Conservation (phyloP, 2,797 vertebrate species). For the Anguilla megastoma region DNA sequence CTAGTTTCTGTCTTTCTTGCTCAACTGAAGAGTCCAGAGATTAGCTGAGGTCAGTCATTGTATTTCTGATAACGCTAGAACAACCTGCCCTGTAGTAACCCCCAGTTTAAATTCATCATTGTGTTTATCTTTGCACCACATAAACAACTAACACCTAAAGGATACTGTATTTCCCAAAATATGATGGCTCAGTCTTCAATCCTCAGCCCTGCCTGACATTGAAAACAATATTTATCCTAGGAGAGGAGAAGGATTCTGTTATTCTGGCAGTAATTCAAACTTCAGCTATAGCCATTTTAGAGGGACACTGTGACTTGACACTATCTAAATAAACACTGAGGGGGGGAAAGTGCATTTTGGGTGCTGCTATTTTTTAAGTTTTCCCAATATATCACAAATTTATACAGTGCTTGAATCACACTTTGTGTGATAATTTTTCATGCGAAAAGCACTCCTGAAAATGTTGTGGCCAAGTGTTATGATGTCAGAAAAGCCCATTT, state of each 20-base stretch:
- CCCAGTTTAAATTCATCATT: slow-evolving; percentile 47
- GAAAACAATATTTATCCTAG: not conserved
- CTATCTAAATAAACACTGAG: not conserved
- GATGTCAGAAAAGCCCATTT: not conserved
- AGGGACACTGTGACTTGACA: not conserved
- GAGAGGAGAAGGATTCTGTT: not conserved
- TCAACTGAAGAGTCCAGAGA: slow-evolving; percentile 74
- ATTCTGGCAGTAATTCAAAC: not conserved
- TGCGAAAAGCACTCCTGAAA: not conserved
- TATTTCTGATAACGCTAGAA: slow-evolving; percentile 62
- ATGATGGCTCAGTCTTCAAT: not conserved
- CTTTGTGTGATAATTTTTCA: not conserved
- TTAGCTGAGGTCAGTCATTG: slow-evolving; percentile 56
- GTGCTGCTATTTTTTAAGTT: not conserved
- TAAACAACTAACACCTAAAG: not conserved
- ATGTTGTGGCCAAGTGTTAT: not conserved
- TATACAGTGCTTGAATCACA: not conserved
- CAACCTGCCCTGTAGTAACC: slow-evolving; percentile 60
- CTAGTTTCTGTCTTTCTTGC: slow-evolving; percentile 50
- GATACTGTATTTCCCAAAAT: slow-evolving; percentile 1
- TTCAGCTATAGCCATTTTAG: not conserved
- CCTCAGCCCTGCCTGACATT: not conserved
- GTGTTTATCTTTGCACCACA: slow-evolving; percentile 14
- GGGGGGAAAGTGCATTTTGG: not conserved
- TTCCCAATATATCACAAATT: not conserved